A percentile compares a stretch with the other conserved stretches of the same genome.
phyloP scores from a whole-genome alignment of 2,113 vertebrate genomes.

The Conger conger region DNA sequence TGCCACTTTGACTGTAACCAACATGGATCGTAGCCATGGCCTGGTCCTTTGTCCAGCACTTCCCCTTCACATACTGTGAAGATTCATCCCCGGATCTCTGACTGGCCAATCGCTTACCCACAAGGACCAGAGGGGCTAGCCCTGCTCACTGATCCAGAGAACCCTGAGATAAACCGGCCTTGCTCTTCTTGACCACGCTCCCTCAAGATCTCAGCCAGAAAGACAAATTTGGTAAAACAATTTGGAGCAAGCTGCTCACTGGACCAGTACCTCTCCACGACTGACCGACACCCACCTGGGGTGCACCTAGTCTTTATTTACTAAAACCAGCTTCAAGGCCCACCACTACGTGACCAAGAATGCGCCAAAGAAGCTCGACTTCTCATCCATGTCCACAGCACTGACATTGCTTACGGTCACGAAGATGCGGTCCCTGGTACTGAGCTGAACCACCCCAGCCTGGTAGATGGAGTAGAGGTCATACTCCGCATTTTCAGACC shows the following conservation, averaged over 20 bases:
- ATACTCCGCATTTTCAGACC: constrained; percentile 80
- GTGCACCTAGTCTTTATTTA: background rate
- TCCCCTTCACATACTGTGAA: background rate
- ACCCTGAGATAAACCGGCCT: background rate
- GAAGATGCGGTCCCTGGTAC: constrained; percentile 81
- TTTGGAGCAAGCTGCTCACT: background rate
- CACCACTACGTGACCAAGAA: constrained; percentile 76
- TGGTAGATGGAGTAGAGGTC: constrained; percentile 90
- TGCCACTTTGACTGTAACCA: background rate
- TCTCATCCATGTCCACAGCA: constrained; percentile 81
- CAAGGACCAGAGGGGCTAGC: background rate
- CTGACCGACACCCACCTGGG: background rate
- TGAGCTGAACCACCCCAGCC: constrained; percentile 82
- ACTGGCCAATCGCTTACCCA: background rate
- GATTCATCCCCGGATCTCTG: background rate
- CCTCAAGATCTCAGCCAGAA: background rate
- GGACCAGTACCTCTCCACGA: background rate
- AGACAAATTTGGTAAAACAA: constrained; percentile 2
- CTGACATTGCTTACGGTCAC: constrained; percentile 81
- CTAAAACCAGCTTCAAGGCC: background rate
- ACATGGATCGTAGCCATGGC: background rate
- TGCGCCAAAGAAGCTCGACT: constrained; percentile 87
- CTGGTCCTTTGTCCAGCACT: constrained; percentile 9
- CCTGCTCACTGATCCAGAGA: background rate
- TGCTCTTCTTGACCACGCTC: background rate